Evolutionary conservation across 2,113 vertebrate genomes (phyloP).

Genomic region (Archocentrus centrarchus): DNA sequence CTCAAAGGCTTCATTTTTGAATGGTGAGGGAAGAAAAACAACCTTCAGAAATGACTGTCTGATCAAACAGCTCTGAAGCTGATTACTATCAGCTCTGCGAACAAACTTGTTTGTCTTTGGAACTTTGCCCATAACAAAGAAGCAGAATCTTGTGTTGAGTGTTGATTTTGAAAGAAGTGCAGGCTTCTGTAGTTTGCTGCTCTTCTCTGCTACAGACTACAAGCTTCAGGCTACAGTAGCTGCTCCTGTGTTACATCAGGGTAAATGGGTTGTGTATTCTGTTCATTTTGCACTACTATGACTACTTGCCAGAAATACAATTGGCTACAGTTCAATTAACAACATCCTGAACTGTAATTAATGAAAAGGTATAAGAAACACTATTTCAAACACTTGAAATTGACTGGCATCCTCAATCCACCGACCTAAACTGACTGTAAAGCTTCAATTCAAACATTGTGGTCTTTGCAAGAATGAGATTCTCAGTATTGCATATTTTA

Average conservation of each 20-base stretch:
- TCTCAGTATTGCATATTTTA: background rate
- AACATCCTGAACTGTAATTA: background rate
- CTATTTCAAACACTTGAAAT: background rate
- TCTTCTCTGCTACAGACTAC: background rate
- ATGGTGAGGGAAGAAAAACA: background rate
- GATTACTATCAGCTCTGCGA: background rate
- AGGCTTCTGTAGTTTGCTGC: background rate
- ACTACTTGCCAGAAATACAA: background rate
- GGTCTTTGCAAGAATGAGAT: background rate
- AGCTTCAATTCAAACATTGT: background rate
- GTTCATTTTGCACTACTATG: background rate
- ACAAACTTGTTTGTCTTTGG: background rate
- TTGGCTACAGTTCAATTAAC: background rate
- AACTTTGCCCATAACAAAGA: background rate
- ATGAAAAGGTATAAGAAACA: background rate
- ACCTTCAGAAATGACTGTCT: background rate
- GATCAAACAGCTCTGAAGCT: background rate
- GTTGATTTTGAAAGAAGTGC: background rate
- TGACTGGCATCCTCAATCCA: background rate
- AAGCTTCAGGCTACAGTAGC: background rate
- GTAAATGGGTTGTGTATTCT: background rate
- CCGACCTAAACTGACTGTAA: background rate
- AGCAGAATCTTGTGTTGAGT: fast-evolving
- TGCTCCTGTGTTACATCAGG: background rate
- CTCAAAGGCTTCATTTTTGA: background rate